Conservation (phyloP, 1,140 invertebrate genomes). For the Bilobella aurantiaca region DNA sequence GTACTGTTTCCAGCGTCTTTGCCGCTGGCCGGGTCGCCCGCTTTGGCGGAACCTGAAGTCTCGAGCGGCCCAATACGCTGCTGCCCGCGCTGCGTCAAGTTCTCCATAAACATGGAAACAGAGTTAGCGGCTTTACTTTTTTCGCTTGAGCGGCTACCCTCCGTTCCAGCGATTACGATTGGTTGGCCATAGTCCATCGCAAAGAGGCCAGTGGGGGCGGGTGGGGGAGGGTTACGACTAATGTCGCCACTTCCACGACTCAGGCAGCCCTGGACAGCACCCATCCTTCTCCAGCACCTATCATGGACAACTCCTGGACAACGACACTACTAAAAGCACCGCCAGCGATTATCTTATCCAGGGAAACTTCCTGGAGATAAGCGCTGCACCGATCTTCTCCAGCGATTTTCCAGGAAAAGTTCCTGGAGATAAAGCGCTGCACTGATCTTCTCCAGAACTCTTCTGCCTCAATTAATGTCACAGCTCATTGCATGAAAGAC, state of each 20-base stretch:
- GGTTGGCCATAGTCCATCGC: background rate
- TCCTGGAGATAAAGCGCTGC: too few species aligned
- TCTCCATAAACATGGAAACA: background rate
- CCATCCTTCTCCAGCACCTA: background rate
- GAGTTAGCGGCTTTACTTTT: background rate
- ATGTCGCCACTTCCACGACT: background rate
- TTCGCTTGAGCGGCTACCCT: background rate
- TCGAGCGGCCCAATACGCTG: background rate
- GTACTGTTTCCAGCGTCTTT: background rate
- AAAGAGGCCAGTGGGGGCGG: background rate
- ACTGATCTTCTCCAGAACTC: background rate
- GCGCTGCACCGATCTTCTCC: too few species aligned
- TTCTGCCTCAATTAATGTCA: background rate
- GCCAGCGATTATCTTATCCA: background rate
- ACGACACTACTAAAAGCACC: background rate
- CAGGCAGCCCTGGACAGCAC: slow-evolving; percentile 1
- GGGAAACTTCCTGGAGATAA: background rate
- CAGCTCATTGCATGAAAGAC: background rate
- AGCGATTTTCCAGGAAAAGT: too few species aligned
- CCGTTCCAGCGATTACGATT: background rate
- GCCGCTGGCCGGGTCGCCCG: background rate
- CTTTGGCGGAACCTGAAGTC: background rate
- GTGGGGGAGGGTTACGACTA: background rate
- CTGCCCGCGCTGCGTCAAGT: background rate
- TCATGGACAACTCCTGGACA: background rate